Evolutionary conservation across 2,113 vertebrate species (phyloP), one percentile per base, ranked within the genome.

Genomic region (Pardalotus punctatus): DNA sequence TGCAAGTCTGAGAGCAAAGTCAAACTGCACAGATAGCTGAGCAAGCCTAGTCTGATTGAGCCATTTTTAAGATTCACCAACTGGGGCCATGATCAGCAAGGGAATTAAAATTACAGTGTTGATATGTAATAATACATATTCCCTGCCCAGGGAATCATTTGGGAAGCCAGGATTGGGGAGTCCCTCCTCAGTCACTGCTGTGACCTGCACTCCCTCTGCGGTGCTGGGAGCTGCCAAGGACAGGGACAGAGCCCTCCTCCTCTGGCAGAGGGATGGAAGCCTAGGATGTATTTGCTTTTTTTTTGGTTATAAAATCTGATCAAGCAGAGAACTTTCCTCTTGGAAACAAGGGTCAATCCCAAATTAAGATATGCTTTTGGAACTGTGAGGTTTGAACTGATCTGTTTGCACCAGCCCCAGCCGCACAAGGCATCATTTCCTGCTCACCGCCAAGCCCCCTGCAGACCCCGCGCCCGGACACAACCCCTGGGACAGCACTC

Each of bases 31-130:
- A 67, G 93, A 93, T 74, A 51, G 83, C 97, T 97, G 96, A 98
- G 92, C 97, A 97, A 97, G 96, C 95, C 95, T 97, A 95, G 96
- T 97, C 96, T 96, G 96, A 97, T 95, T 90, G 84, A 95, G 93
- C 97, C 89, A 84, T 84, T 94, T 83, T 35, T 48, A 80, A 96
- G 91, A 81, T 93, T 94, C 70, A 69, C 94, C 95, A 82, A 94
- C 81, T 45, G 89, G 96, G 93, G 92, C 81, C 40, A 20, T 2
- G 29, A 74, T 61, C 74, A 48, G 94, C 6, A 56, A 88, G 54
- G 81, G 86, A 64, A 94, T 74, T 71, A 24, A 27, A 64, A 76
- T 57, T 14, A 83, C 35, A 16, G 79, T 15, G 1, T 8, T n/a
- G 94, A 94, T 94, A 93, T 76, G 92, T 47, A 66, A 72, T 19